Conservation (phyloP, 2,797 vertebrate species). For the Varecia variegata region DNA sequence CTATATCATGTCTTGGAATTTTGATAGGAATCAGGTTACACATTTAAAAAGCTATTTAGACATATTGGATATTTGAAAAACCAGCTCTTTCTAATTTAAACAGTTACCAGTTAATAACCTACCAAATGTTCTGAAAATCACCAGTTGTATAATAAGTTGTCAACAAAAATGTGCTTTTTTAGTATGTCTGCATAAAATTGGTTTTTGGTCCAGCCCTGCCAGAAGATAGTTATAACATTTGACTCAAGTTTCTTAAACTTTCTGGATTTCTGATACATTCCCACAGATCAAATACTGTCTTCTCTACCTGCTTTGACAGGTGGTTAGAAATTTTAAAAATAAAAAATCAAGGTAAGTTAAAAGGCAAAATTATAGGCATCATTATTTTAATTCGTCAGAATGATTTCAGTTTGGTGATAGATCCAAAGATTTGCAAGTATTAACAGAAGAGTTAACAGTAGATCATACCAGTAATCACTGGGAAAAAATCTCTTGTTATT, state of each 20-base stretch:
- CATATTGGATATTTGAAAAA: neutral
- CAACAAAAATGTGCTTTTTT: neutral
- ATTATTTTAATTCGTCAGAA: slow-evolving; percentile 32
- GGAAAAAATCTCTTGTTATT: neutral
- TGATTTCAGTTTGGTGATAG: neutral
- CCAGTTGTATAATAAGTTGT: neutral
- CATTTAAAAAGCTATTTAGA: slow-evolving; percentile 47
- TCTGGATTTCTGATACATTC: neutral
- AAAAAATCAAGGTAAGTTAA: neutral
- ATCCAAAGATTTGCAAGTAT: neutral
- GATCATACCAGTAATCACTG: neutral
- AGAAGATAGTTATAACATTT: neutral
- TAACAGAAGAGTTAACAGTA: neutral
- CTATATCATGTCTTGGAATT: neutral
- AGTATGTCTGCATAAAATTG: neutral
- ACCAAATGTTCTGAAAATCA: slow-evolving; percentile 38
- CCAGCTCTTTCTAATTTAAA: slow-evolving; percentile 38
- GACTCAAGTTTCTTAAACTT: neutral
- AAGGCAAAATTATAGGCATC: neutral
- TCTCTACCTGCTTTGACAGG: neutral
- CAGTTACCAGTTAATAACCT: slow-evolving; percentile 21
- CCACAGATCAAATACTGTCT: neutral
- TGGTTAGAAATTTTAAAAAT: neutral
- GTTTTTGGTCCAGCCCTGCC: neutral
- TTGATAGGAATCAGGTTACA: neutral